Percentiles rank a stretch among this genome's conserved stretches.
phyloP scores from a whole-genome alignment of 2,888 invertebrate genomes.

The Xanthia togata region DNA sequence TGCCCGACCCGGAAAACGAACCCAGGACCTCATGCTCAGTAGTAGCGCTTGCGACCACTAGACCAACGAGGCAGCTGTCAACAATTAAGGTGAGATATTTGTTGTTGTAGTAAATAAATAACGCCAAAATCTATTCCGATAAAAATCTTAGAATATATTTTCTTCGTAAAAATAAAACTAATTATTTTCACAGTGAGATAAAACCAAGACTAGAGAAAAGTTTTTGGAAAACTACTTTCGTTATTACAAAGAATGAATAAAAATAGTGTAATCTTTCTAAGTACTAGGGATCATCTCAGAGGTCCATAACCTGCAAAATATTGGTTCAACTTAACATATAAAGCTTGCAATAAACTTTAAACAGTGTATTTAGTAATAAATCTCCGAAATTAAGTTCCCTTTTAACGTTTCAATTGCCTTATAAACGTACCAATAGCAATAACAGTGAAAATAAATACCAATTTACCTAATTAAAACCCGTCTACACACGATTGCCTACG shows the following conservation, averaged over 20 bases:
- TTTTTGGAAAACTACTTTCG: conserved; percentile 3
- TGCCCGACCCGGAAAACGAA: no score
- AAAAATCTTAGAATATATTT: background rate
- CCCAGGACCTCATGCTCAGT: no score
- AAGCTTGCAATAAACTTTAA: background rate
- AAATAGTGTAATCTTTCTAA: conserved; percentile 1
- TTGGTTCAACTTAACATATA: background rate
- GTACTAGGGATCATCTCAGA: background rate
- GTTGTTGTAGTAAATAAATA: background rate
- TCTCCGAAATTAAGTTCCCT: background rate
- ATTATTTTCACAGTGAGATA: background rate
- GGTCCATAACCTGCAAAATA: background rate
- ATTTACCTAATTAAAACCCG: conserved; percentile 72
- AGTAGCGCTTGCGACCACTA: no score
- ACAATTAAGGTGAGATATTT: background rate
- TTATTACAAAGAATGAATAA: background rate
- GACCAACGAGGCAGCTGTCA: no score
- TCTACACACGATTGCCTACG: conserved; percentile 66
- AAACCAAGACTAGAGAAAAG: background rate
- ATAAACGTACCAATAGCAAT: conserved; percentile 49
- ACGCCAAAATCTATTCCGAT: background rate
- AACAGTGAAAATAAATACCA: conserved; percentile 50
- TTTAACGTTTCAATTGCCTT: conserved; percentile 18
- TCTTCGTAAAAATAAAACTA: background rate
- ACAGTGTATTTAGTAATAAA: conserved; percentile 11